A percentile compares a stretch with the other conserved stretches of the same genome.
phyloP scores from a whole-genome alignment of 2,113 vertebrate species.

The Dipodomys spectabilis region DNA sequence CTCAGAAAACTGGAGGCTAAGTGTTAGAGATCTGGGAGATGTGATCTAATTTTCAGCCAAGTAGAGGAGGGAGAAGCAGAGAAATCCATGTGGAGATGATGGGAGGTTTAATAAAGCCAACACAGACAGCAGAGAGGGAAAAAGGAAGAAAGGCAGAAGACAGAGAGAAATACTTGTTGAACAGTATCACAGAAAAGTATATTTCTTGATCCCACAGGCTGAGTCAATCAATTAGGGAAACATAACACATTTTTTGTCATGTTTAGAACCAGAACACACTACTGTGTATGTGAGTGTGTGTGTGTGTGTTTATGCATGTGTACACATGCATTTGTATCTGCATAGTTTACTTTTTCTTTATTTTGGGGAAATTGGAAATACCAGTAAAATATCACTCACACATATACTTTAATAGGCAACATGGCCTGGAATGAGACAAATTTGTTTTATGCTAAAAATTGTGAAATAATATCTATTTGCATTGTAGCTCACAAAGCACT shows the following conservation, averaged over 20 bases:
- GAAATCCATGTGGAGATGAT: background rate
- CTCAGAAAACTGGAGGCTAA: background rate
- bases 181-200: background rate
- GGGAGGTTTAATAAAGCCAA: background rate
- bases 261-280: too few species aligned
- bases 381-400: background rate
- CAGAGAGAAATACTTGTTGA: background rate
- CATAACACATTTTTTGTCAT: too few species aligned
- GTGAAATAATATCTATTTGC: background rate
- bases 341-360: background rate
- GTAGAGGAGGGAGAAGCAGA: background rate
- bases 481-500: background rate
- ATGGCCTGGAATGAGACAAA: background rate
- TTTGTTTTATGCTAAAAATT: background rate
- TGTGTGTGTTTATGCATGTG: too few species aligned
- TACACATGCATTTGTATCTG: too few species aligned
- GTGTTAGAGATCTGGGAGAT: background rate
- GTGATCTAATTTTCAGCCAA: background rate
- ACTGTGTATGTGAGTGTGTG: too few species aligned
- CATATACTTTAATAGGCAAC: background rate
- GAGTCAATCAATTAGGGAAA: background rate
- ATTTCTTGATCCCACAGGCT: background rate
- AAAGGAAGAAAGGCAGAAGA: background rate
- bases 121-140: background rate
- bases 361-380: background rate